Evolutionary conservation across 2,888 invertebrate species (phyloP), one percentile per base, ranked within the genome.

Genomic region (Beris morrisii): DNA sequence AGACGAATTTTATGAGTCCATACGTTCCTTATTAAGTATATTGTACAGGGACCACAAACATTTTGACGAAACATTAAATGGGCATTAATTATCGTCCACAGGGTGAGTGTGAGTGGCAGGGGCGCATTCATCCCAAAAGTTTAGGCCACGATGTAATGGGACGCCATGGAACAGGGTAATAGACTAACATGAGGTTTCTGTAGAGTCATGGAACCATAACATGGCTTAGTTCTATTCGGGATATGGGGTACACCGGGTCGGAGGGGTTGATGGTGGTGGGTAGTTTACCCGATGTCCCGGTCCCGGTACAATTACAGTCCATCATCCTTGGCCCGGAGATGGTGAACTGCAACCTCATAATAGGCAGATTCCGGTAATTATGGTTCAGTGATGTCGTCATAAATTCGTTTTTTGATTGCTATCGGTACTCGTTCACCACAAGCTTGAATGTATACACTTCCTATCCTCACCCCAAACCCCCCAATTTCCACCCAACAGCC

Each of bases 51-150:
- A 61, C 68, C 68, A 54, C 68, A 68, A 65, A 68, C 65, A 68
- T 68, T 68, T 68, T 68, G 68, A 68, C 65, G 68, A 68, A 68
- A 65, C 68, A 68, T 68, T 68, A 65, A 68, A 65, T 61, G 65
- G 61, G 56, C 65, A 68, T 68, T 68, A 68, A 68, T 68, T 68
- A 68, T 61, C 38, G 52, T 46, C 55, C 57, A 61, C 1, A 38
- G 56, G 52, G 38, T 13, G 48, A 43, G 52, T 61, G 50, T 38
- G 61, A 52, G 32, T 43, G 38, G 13, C 61, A 50, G 9, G 12
- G 52, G 13, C 22, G 38, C 38, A 38, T 32, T 22, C 32, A 7
- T 9, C 45, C n/a, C 5, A 1, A 46, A 31, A 45, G 28, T 30
- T 48, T 31, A 9, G 32, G 48, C 12, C 11, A 61, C 13, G 46